A percentile compares a stretch with the other conserved stretches of the same genome.
Conservation (phyloP, 2,113 vertebrate genomes). For the Turnix velox region DNA sequence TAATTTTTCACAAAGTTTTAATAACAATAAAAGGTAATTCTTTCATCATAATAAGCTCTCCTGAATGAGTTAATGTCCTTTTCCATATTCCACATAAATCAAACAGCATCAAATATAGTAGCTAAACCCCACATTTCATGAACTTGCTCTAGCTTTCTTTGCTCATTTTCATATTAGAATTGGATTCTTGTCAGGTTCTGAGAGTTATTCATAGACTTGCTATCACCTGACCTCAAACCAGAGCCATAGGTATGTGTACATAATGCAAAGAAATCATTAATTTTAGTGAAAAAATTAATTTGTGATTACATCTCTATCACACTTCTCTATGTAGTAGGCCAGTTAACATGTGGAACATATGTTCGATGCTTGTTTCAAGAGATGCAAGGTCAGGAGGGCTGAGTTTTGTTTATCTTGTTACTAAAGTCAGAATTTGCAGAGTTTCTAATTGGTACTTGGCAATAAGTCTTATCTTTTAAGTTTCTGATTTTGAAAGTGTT, state of each 20-base stretch:
- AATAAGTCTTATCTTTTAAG: fast-evolving
- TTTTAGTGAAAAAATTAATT: neutral
- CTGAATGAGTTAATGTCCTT: neutral
- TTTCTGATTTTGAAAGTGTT: neutral
- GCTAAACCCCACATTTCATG: neutral
- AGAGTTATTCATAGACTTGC: neutral
- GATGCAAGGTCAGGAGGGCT: neutral
- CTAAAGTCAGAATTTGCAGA: neutral
- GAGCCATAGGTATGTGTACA: neutral
- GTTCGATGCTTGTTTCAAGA: neutral
- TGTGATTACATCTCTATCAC: neutral
- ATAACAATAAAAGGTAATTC: neutral
- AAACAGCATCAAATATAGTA: neutral
- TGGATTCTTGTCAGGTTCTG: neutral
- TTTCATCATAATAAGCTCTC: neutral
- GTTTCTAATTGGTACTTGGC: neutral
- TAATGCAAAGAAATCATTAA: neutral
- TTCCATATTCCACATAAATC: neutral
- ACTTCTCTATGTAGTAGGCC: neutral
- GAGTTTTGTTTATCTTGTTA: neutral
- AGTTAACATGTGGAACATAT: neutral
- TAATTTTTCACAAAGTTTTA: neutral
- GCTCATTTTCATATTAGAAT: neutral
- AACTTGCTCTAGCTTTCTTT: neutral
- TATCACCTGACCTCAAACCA: neutral